Base-by-base conservation (phyloP, 2,888 invertebrate genomes). In the Chromoteleia sp. region DNA sequence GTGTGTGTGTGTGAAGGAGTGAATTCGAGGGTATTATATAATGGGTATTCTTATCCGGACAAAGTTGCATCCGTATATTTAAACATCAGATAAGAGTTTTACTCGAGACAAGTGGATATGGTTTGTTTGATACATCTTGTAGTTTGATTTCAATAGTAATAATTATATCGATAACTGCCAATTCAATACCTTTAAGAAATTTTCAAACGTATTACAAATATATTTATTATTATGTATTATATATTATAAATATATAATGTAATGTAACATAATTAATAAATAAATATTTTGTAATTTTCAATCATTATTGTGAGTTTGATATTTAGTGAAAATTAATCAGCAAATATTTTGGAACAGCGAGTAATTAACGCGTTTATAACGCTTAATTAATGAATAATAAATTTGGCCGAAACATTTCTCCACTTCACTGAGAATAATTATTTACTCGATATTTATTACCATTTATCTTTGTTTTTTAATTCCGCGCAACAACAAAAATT, bases 1-100 rank as follows among this genome's bases (percentile, higher is more conserved):
- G 14, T 39, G 68, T 56, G 39, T 68, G 21, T 68, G 36, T 67
- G 29, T 6, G 43, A 54, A 54, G 54, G 21, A 68, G 17, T 21
- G 17, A 14, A n/a, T n/a, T n/a, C n/a, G n/a, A n/a, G n/a, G n/a
- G n/a, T n/a, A n/a, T n/a, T n/a, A n/a, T n/a, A n/a, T n/a, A n/a
- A n/a, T n/a, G n/a, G n/a, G n/a, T 70, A 56, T 33, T 68, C 36
- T 33, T 19, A 12, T 56, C 25, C n/a, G 15, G 43, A 56, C 45
- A 48, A 45, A 21, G 58, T 52, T 29, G 25, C 54, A 50, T 21
- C 45, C 14, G 36, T 12, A 48, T 58, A 70, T 48, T 30, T 14
- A 58, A 70, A 58, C 36, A 70, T 58, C 45, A 21, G 48, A 48
- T 17, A 33, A 14, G 41, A 56, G 12, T 56, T 7, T 6, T 25